These are phyloP conservation scores for Cantharis flavilabris DNA, from an alignment of 2,888 invertebrate genomes.

Conservation along the genomic window DNA sequence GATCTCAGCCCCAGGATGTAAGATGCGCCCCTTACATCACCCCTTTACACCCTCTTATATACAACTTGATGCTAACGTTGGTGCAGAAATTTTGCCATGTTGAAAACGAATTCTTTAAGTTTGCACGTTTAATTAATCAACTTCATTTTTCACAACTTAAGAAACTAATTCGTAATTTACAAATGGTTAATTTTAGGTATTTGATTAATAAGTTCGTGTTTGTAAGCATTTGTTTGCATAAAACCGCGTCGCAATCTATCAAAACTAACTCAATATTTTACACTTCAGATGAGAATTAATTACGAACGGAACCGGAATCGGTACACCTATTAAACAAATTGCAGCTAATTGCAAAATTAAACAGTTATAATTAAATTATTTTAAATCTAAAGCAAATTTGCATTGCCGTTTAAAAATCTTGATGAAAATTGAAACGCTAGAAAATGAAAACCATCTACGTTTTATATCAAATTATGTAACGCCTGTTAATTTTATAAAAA, in stretches of 20 bases:
- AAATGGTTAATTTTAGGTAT: neutral
- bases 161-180: neutral
- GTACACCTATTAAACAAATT: slow-evolving; percentile 38
- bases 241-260: slow-evolving; percentile 35
- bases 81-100: slow-evolving; percentile 14
- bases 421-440: slow-evolving; percentile 42
- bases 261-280: slow-evolving; percentile 36
- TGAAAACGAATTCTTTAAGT: neutral
- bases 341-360: slow-evolving; percentile 36
- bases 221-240: slow-evolving; percentile 27
- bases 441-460: slow-evolving; percentile 41
- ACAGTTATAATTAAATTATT: slow-evolving; percentile 26
- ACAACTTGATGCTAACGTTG: slow-evolving; percentile 20
- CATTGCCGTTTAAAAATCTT: slow-evolving; percentile 41
- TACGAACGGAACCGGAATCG: slow-evolving; percentile 31
- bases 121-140: neutral
- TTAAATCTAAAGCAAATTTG: slow-evolving; percentile 27
- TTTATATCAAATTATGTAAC: slow-evolving; percentile 49
- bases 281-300: slow-evolving; percentile 35
- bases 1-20: slow-evolving; percentile 56
- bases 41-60: slow-evolving; percentile 37
- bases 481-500: slow-evolving; percentile 49
- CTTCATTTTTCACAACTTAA: neutral
- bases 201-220: slow-evolving; percentile 1
- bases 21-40: slow-evolving; percentile 57